Evolutionary conservation across 2,797 vertebrate genomes (phyloP), one percentile per base, ranked within the genome.

Genomic region (Centroberyx gerrardi): DNA sequence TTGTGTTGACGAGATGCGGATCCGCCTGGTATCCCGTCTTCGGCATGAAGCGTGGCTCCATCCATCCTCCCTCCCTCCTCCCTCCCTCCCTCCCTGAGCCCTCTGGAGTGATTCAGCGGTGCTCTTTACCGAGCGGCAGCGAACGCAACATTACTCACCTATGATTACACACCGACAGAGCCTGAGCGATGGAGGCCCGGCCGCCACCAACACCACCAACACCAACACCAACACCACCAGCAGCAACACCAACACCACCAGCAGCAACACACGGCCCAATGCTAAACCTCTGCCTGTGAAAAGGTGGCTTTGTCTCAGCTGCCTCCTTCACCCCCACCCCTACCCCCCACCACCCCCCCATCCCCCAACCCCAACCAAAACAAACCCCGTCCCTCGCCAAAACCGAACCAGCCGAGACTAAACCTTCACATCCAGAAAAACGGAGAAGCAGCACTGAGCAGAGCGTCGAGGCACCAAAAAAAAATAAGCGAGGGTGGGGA

Each of bases 351-450:
- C 31, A 0, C 31, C 38, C 38, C 38, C 9, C 38, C 8, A 1
- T 40, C 38, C 38, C 8, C 38, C 38, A 40, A 9, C 33, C 33
- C 33, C 33, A 40, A 40, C 38, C 38, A 40, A 40, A 40, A 40
- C 38, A 40, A 40, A 40, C 4, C 8, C 38, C 38, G 8, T 40
- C 8, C 38, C 9, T 40, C 9, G 38, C 38, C 38, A 40, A 9
- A 40, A 6, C 38, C 7, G 38, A 6, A 10, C 38, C 38, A 9
- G 38, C 9, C 9, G 38, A 40, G 38, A 40, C 38, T 40, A 40
- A 61, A 66, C 22, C 44, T 13, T 44, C 66, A 61, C 29, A 15
- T 10, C 58, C 59, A 52, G 27, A 29, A 38, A 64, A 31, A 36
- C 38, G 51, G 31, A 68, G 59, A n/a, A 1, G 38, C 7, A 40